Percentiles rank a stretch among this genome's conserved stretches.
Conservation (phyloP, 2,797 vertebrate species). For the Danionella dracula region DNA sequence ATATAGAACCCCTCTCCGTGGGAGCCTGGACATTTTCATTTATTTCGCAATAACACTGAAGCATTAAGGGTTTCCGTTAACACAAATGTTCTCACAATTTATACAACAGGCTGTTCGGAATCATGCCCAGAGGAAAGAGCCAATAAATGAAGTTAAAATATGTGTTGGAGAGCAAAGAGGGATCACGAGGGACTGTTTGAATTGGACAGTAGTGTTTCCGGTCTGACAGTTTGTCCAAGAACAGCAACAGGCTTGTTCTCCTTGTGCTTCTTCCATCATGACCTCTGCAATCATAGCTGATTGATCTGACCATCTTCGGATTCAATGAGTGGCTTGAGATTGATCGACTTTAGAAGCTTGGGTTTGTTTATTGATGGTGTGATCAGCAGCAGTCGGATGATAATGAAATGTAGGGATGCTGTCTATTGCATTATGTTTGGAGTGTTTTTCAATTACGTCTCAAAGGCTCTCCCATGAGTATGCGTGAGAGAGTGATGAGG, state of each 20-base stretch:
- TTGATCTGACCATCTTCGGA: neutral
- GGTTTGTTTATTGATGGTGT: constrained; percentile 17
- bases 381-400: constrained; percentile 4
- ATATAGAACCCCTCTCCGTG: constrained; percentile 42
- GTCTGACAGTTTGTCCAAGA: constrained; percentile 65
- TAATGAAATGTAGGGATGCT: constrained; percentile 19
- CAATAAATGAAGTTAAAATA: constrained; percentile 58
- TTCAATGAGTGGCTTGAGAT: neutral
- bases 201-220: constrained; percentile 71
- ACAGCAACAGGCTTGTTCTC: constrained; percentile 50
- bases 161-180: constrained; percentile 57
- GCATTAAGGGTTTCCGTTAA: constrained; percentile 47
- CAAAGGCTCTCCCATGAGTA: constrained; percentile 11
- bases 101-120: constrained; percentile 57
- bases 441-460: constrained; percentile 23
- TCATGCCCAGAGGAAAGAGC: constrained; percentile 57
- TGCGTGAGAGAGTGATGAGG: constrained; percentile 13
- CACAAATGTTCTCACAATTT: constrained; percentile 44
- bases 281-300: neutral
- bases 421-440: constrained; percentile 28
- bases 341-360: constrained; percentile 6
- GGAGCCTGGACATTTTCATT: constrained; percentile 49
- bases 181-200: constrained; percentile 75
- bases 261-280: neutral
- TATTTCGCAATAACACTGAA: constrained; percentile 46